Percentiles rank a stretch among this genome's conserved stretches.
Evolutionary conservation across 2,113 vertebrate genomes (phyloP).

Genomic region (Plecotus auritus): DNA sequence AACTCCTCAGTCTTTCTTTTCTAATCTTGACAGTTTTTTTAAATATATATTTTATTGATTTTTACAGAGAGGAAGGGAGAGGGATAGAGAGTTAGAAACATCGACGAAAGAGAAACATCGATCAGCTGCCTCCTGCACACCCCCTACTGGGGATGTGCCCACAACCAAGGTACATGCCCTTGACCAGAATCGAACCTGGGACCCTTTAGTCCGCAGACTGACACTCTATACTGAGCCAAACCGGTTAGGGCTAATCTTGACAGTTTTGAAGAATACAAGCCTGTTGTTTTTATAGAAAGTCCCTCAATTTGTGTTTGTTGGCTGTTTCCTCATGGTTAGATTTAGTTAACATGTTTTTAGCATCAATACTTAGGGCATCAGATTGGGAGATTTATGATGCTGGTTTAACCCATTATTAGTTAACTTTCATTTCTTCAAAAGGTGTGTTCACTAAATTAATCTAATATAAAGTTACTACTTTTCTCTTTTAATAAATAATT

Average conservation of each 20-base stretch:
- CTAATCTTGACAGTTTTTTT: neutral
- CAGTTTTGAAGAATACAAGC: neutral
- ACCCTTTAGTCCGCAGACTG: too few species aligned
- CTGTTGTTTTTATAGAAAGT: constrained; percentile 23
- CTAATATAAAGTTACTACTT: neutral
- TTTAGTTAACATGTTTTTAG: neutral
- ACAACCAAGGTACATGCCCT: too few species aligned
- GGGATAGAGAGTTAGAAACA: too few species aligned
- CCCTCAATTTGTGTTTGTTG: neutral
- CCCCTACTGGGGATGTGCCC: too few species aligned
- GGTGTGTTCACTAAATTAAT: constrained; percentile 3
- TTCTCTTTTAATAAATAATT: constrained; percentile 3
- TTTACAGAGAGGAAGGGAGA: too few species aligned
- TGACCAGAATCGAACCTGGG: too few species aligned
- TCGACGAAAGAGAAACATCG: too few species aligned
- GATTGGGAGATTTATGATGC: neutral
- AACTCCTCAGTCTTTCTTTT: neutral
- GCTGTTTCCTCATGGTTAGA: neutral
- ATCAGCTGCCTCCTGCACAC: too few species aligned
- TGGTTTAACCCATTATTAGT: neutral
- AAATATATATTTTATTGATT: too few species aligned
- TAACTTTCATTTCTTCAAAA: constrained; percentile 16
- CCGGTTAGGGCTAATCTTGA: neutral
- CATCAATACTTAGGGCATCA: neutral
- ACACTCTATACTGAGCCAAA: too few species aligned